phyloP scores from a whole-genome alignment of 2,797 vertebrate species.

The Tokudaia tokunoshimensis region DNA sequence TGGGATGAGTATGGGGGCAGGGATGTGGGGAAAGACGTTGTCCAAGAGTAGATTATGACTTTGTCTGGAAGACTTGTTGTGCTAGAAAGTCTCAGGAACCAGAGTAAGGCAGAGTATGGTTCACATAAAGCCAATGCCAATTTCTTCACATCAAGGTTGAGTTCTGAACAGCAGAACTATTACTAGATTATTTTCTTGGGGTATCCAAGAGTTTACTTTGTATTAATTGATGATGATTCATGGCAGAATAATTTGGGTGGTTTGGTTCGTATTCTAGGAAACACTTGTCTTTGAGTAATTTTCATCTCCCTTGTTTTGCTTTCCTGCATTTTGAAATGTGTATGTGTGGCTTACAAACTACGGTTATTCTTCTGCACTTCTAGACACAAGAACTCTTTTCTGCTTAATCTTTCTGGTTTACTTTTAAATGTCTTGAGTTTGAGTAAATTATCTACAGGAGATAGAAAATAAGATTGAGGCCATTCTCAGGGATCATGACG shows the following conservation, averaged over 20 bases:
- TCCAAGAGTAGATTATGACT: neutral
- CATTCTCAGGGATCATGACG: slow-evolving; percentile 77
- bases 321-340: slow-evolving; percentile 65
- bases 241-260: neutral
- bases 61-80: neutral
- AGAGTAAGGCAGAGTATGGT: neutral
- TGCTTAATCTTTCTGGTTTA: slow-evolving; percentile 51
- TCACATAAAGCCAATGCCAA: neutral
- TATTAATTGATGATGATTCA: slow-evolving; percentile 53
- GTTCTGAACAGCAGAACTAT: slow-evolving; percentile 34
- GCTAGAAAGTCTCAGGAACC: neutral
- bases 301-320: slow-evolving; percentile 54
- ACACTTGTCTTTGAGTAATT: slow-evolving; percentile 51
- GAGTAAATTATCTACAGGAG: slow-evolving; percentile 68
- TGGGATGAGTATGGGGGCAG: neutral
- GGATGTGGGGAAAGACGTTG: neutral
- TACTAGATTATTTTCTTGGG: slow-evolving; percentile 47
- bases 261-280: slow-evolving; percentile 53
- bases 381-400: slow-evolving; percentile 31
- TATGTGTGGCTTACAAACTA: slow-evolving; percentile 55
- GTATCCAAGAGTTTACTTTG: slow-evolving; percentile 43
- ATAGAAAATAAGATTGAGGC: slow-evolving; percentile 62
- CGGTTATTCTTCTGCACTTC: neutral
- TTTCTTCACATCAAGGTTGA: slow-evolving; percentile 43
- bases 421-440: slow-evolving; percentile 68